phyloP scores from a whole-genome alignment of 2,888 invertebrate genomes.

The Watsonalla cultraria region DNA sequence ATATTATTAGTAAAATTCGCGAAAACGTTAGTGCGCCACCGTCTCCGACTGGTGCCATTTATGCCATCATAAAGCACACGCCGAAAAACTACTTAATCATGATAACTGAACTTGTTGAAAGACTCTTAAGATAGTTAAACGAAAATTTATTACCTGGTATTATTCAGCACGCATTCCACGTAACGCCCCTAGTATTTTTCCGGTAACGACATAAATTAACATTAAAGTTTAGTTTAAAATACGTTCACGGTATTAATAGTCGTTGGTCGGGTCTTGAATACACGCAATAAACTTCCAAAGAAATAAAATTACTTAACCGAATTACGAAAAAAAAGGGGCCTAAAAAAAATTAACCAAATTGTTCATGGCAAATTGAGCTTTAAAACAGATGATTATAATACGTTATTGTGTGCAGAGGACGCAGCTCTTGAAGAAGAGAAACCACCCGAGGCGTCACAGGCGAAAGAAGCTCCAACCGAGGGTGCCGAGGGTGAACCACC shows the following conservation, averaged over 20 bases:
- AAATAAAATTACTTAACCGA: no score
- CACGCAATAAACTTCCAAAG: no score
- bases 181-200: no score
- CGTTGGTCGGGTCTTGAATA: no score
- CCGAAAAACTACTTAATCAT: not conserved
- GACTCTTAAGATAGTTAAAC: no score
- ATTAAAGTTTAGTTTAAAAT: no score
- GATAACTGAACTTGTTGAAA: not conserved
- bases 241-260: no score
- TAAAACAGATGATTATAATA: not conserved
- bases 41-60: not conserved
- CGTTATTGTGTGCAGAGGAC: slow-evolving; percentile 31
- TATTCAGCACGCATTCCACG: no score
- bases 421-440: slow-evolving; percentile 35
- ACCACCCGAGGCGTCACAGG: slow-evolving; percentile 27
- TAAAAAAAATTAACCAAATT: no score
- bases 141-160: not conserved
- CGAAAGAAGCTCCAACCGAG: slow-evolving; percentile 17
- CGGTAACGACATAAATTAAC: no score
- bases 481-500: slow-evolving; percentile 30
- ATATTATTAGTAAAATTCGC: not conserved
- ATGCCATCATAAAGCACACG: not conserved
- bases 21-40: not conserved
- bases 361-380: no score
- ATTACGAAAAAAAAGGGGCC: no score